Evolutionary conservation across 1,140 invertebrate genomes (phyloP).

Genomic region (Sminthurides bifidus): DNA sequence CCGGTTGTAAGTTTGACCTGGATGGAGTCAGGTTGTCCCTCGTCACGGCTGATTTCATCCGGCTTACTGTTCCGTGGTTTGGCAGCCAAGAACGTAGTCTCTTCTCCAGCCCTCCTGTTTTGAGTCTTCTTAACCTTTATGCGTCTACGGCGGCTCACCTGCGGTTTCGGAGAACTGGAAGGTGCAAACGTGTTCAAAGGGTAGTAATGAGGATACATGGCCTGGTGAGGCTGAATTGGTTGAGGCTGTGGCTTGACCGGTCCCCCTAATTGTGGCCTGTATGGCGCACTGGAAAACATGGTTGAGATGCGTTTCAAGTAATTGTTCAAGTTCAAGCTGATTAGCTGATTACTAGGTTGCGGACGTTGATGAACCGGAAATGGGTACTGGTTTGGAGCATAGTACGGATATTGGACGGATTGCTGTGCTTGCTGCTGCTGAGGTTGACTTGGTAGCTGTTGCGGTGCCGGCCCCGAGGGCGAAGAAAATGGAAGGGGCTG

Average conservation of each 20-base stretch:
- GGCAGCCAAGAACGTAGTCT: slow-evolving; percentile 7
- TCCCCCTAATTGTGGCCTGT: slow-evolving; percentile 5
- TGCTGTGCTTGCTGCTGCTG: slow-evolving; percentile 11
- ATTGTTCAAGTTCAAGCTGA: slow-evolving; percentile 12
- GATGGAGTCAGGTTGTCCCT: slow-evolving; percentile 17
- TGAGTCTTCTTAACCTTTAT: slow-evolving; percentile 12
- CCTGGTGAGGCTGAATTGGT: slow-evolving; percentile 8
- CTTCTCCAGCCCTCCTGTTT: slow-evolving; percentile 8
- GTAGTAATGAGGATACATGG: slow-evolving; percentile 23
- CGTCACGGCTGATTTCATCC: slow-evolving; percentile 6
- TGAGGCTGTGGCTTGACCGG: neutral
- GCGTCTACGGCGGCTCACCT: neutral
- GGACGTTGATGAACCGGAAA: neutral
- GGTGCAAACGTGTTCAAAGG: slow-evolving; percentile 21
- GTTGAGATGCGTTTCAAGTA: slow-evolving; percentile 22
- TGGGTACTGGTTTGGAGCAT: slow-evolving; percentile 3
- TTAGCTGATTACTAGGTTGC: neutral
- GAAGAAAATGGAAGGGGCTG: neutral
- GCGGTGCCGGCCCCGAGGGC: neutral
- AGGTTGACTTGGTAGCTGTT: slow-evolving; percentile 16
- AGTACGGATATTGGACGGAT: slow-evolving; percentile 9
- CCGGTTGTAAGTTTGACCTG: slow-evolving; percentile 18
- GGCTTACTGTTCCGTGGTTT: slow-evolving; percentile 4
- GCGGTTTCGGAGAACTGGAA: neutral
- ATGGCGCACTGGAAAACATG: slow-evolving; percentile 18